phyloP scores from a whole-genome alignment of 2,888 invertebrate species.

The Homarus gammarus region DNA sequence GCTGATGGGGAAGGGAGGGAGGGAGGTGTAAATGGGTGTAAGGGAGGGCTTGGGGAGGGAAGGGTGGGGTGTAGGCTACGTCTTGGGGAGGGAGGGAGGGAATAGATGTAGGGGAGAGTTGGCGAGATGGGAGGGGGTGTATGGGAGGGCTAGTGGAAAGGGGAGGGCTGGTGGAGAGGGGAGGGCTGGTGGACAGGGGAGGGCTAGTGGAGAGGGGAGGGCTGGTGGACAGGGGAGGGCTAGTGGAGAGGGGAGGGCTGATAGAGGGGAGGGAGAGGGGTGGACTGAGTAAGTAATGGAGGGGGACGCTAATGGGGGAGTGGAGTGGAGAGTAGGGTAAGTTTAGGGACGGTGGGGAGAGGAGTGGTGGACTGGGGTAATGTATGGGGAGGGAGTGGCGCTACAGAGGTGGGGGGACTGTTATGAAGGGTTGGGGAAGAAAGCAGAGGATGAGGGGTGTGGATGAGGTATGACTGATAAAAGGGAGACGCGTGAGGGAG shows the following conservation, averaged over 20 bases:
- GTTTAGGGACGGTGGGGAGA: no score
- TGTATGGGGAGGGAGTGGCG: no score
- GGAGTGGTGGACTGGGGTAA: no score
- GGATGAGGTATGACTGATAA: no score
- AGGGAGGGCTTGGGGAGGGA: slow-evolving; percentile 10
- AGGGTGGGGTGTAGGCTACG: not conserved
- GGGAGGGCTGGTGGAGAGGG: not conserved
- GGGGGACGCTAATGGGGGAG: not conserved
- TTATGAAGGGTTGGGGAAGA: no score
- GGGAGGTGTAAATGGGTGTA: slow-evolving; percentile 8
- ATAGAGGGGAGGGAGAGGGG: not conserved
- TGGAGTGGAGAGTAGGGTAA: not conserved
- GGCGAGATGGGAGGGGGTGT: not conserved
- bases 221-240: slow-evolving; percentile 21
- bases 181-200: not conserved
- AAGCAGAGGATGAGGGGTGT: no score
- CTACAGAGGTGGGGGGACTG: no score
- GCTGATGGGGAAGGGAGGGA: not conserved
- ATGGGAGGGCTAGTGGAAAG: not conserved
- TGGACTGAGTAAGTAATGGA: not conserved
- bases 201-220: not conserved
- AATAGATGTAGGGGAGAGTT: not conserved
- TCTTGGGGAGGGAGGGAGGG: slow-evolving; percentile 3
- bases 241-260: not conserved
- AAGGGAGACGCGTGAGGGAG: no score